Evolutionary conservation across 2,888 invertebrate genomes (phyloP).

Genomic region (Margaritifera margaritifera): DNA sequence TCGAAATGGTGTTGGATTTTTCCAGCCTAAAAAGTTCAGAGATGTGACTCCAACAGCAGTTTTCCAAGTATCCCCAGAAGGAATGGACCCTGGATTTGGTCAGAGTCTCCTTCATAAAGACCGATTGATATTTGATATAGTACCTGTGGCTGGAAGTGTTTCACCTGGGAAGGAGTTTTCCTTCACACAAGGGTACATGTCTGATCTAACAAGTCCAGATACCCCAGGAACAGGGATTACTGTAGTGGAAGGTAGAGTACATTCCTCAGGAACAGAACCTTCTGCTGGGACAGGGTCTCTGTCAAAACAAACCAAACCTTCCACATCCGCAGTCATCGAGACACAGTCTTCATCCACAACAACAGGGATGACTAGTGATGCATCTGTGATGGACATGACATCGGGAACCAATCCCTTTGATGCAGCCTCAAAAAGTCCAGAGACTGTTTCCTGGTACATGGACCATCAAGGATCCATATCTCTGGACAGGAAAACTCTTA

Average conservation of each 20-base stretch:
- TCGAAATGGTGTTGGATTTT: constrained; percentile 89
- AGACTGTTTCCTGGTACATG: no score
- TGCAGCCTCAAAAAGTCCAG: constrained; percentile 1
- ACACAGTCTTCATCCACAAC: constrained; percentile 38
- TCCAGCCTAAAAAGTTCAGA: constrained; percentile 79
- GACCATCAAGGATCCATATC: no score
- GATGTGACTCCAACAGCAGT: constrained; percentile 55
- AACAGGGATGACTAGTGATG: constrained; percentile 24
- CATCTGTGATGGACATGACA: constrained; percentile 16
- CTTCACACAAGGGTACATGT: constrained; percentile 67
- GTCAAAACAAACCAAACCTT: constrained; percentile 1
- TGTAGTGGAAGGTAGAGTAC: constrained; percentile 31
- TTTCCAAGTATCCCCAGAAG: constrained; percentile 61
- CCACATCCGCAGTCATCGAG: constrained; percentile 25
- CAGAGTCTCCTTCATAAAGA: constrained; percentile 92
- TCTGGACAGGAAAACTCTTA: no score
- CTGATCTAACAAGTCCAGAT: constrained; percentile 59
- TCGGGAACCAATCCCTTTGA: constrained; percentile 38
- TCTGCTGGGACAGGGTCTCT: constrained; percentile 4
- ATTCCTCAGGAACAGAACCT: constrained; percentile 6
- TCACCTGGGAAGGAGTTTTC: constrained; percentile 53
- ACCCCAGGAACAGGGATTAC: constrained; percentile 51
- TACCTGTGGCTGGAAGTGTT: constrained; percentile 82
- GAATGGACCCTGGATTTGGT: constrained; percentile 88
- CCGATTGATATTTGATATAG: constrained; percentile 91